A percentile compares a stretch with the other conserved stretches of the same genome.
Evolutionary conservation across 2,113 vertebrate genomes (phyloP).

Genomic region (Dendrocopos noguchii): DNA sequence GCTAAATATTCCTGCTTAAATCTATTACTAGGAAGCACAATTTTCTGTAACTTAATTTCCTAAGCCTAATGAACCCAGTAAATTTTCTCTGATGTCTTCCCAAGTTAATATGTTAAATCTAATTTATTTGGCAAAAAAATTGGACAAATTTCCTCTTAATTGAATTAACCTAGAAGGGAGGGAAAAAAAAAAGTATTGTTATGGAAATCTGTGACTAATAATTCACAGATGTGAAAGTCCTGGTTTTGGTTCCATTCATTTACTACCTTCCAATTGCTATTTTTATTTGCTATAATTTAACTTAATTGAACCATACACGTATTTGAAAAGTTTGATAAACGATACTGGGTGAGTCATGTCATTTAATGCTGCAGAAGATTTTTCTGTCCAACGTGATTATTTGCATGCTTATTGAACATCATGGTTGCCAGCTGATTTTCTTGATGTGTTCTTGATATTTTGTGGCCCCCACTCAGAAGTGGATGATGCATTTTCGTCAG

Average conservation of each 20-base stretch:
- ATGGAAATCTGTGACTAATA: constrained; percentile 72
- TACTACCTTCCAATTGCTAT: background rate
- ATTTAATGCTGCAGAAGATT: background rate
- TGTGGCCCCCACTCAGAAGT: background rate
- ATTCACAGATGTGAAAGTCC: constrained; percentile 49
- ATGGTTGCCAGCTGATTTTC: background rate
- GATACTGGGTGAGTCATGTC: background rate
- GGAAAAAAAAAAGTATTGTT: constrained; percentile 63
- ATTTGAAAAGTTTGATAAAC: constrained; percentile 41
- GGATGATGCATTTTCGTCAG: background rate
- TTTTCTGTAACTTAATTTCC: constrained; percentile 83
- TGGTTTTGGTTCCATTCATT: constrained; percentile 46
- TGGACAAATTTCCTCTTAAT: constrained; percentile 74
- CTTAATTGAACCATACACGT: background rate
- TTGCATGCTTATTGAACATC: background rate
- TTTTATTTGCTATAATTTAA: constrained; percentile 22
- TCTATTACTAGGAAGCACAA: constrained; percentile 78
- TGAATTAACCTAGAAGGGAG: constrained; percentile 72
- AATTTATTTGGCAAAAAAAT: constrained; percentile 78
- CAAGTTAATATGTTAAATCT: constrained; percentile 81
- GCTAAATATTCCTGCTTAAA: constrained; percentile 76
- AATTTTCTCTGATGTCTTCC: constrained; percentile 81
- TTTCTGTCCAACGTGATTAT: background rate
- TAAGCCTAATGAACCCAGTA: constrained; percentile 83
- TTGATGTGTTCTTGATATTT: background rate